These are phyloP conservation scores for Idris sp. DNA, from an alignment of 1,140 invertebrate species.

Conservation along the genomic window DNA sequence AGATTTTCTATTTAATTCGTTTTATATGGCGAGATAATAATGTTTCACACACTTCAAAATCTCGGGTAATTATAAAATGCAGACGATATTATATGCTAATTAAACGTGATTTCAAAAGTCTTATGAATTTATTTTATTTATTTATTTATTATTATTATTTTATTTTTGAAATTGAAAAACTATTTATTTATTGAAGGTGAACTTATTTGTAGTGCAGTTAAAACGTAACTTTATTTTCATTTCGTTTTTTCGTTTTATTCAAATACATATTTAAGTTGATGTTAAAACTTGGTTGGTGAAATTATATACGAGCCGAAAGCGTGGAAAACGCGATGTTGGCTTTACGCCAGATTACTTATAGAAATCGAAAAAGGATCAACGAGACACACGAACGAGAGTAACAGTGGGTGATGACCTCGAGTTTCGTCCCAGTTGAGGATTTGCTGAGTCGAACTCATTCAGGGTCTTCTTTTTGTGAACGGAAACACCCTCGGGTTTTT, in stretches of 20 bases:
- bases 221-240: constrained; percentile 11
- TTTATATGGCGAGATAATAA: too few species aligned
- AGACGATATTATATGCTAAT: too few species aligned
- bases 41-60: not conserved
- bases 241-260: constrained; percentile 4
- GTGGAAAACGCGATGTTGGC: constrained; percentile 30
- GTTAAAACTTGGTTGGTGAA: constrained; percentile 7
- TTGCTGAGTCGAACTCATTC: constrained; percentile 21
- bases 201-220: not conserved
- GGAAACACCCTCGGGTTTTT: constrained; percentile 20
- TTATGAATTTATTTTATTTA: too few species aligned
- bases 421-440: constrained; percentile 40
- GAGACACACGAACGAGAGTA: constrained; percentile 18
- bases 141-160: too few species aligned
- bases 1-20: too few species aligned
- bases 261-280: constrained; percentile 21
- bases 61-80: too few species aligned
- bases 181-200: not conserved
- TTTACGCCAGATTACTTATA: constrained; percentile 52
- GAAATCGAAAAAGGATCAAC: constrained; percentile 54
- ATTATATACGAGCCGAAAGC: constrained; percentile 24
- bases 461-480: constrained; percentile 3
- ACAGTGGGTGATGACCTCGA: constrained; percentile 43
- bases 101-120: too few species aligned
- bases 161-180: too few species aligned